Evolutionary conservation across 2,113 vertebrate species (phyloP).

Genomic region (Gallinago paraguaiae): DNA sequence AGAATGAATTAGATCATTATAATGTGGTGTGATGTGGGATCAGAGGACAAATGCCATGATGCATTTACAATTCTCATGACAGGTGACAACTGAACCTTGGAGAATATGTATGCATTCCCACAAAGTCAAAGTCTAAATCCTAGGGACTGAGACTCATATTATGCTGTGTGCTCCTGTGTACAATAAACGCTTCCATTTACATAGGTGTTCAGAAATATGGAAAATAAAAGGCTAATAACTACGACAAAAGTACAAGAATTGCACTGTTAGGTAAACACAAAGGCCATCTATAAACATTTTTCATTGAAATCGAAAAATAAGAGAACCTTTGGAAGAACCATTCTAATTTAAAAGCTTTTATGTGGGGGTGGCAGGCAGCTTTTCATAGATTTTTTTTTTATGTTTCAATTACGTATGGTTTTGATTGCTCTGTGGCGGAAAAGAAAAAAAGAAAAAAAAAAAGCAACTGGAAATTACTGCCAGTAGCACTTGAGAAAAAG

Average conservation of each 20-base stretch:
- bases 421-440: neutral
- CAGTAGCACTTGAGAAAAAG: neutral
- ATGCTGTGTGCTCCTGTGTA: fast-evolving
- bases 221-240: neutral
- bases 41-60: neutral
- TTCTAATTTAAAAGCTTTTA: neutral
- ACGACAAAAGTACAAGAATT: neutral
- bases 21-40: fast-evolving
- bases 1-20: neutral
- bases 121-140: neutral
- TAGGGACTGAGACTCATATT: fast-evolving
- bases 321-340: neutral
- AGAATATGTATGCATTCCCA: neutral
- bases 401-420: neutral
- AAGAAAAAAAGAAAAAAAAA: neutral
- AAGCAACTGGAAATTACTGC: neutral
- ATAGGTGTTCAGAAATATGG: neutral
- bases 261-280: neutral
- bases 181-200: neutral
- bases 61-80: neutral
- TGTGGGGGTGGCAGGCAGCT: neutral
- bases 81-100: neutral
- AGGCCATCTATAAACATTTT: neutral
- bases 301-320: neutral
- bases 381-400: neutral